A percentile compares a stretch with the other conserved stretches of the same genome.
Conservation (phyloP, 2,888 invertebrate genomes). For the Drosophila eohydei region DNA sequence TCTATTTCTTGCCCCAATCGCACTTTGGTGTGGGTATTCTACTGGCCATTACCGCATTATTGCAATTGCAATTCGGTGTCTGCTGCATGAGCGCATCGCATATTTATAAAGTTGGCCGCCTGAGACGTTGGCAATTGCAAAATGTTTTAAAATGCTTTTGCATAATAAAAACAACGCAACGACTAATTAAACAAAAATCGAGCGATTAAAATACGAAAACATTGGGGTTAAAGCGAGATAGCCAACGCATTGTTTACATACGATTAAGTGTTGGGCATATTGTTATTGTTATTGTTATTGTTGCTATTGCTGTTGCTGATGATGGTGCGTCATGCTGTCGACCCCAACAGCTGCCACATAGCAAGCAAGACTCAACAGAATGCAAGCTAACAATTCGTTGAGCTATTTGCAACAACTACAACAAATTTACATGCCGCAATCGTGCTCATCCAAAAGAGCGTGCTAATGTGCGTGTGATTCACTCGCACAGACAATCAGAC, state of each 20-base stretch:
- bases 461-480: conserved; percentile 57
- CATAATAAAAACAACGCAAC: conserved; percentile 48
- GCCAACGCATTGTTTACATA: conserved; percentile 45
- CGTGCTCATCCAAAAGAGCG: conserved; percentile 45
- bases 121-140: conserved; percentile 44
- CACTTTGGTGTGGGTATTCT: conserved; percentile 7
- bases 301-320: background rate
- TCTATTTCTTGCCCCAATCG: background rate
- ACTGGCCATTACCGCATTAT: conserved; percentile 33
- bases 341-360: conserved; percentile 65
- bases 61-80: conserved; percentile 30
- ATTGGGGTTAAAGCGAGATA: conserved; percentile 32
- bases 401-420: conserved; percentile 34
- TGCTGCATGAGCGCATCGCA: conserved; percentile 61
- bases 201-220: conserved; percentile 43
- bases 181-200: conserved; percentile 61
- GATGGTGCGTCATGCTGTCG: conserved; percentile 53
- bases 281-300: conserved; percentile 11
- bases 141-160: conserved; percentile 35
- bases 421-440: conserved; percentile 50
- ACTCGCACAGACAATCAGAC: conserved; percentile 41
- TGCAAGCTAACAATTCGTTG: conserved; percentile 46
- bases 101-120: conserved; percentile 46
- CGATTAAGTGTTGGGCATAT: conserved; percentile 23
- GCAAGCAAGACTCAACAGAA: conserved; percentile 26